Percentiles rank a stretch among this genome's conserved stretches.
phyloP scores from a whole-genome alignment of 2,113 vertebrate genomes.

The Heterotis niloticus region DNA sequence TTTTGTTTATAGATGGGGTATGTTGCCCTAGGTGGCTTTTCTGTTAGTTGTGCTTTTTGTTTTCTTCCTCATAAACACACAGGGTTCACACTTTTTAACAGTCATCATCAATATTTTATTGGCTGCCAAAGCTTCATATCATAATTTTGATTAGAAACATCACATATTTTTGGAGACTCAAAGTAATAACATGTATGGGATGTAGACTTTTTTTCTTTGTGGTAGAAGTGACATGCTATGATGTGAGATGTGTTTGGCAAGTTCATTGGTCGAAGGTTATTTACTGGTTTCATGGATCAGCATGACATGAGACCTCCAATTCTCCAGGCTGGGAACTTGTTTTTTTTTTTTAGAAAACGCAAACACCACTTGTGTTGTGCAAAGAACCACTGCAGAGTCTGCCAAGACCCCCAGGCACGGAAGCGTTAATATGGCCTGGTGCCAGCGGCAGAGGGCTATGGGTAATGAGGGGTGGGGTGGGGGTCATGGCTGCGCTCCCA shows the following conservation, averaged over 20 bases:
- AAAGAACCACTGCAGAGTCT: constrained; percentile 57
- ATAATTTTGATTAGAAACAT: too few species aligned
- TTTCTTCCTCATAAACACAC: too few species aligned
- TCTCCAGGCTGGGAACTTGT: constrained; percentile 14
- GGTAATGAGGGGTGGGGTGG: background rate
- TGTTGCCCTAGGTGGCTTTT: too few species aligned
- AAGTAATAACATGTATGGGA: background rate
- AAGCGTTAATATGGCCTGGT: constrained; percentile 63
- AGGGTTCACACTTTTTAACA: too few species aligned
- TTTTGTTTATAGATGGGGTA: too few species aligned
- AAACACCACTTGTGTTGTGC: constrained; percentile 41
- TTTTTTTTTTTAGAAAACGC: constrained; percentile 28
- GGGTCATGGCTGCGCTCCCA: constrained; percentile 27
- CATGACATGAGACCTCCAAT: background rate
- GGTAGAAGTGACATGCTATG: too few species aligned
- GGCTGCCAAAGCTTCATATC: too few species aligned
- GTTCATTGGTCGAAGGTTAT: background rate
- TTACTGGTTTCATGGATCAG: background rate
- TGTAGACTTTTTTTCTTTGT: background rate
- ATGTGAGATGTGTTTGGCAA: background rate
- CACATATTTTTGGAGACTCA: too few species aligned
- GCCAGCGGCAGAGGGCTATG: constrained; percentile 47
- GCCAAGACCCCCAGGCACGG: constrained; percentile 55
- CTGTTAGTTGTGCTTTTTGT: too few species aligned
- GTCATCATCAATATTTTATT: too few species aligned